A percentile compares a stretch with the other conserved stretches of the same genome.
Evolutionary conservation across 2,888 invertebrate genomes (phyloP).

Genomic region (Strigamia maritima): DNA sequence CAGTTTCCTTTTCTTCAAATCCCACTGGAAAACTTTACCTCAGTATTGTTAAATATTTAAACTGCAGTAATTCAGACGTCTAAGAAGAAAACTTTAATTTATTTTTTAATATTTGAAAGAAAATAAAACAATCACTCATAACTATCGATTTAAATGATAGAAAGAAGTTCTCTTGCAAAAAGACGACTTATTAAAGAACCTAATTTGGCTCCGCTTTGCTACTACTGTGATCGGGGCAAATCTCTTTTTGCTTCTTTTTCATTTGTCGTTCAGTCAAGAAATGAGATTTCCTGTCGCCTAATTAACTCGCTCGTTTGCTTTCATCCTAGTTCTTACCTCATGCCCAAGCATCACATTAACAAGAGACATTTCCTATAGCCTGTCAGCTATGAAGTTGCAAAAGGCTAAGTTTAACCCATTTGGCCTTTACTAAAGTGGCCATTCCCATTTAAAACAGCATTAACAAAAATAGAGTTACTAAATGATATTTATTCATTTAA

Average conservation of each 20-base stretch:
- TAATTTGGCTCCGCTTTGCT: not conserved
- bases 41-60: slow-evolving; percentile 1
- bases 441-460: not conserved
- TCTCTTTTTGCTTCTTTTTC: slow-evolving; percentile 31
- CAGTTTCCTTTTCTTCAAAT: slow-evolving; percentile 2
- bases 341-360: slow-evolving; percentile 18
- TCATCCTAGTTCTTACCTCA: not conserved
- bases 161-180: slow-evolving; percentile 9
- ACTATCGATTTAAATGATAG: not conserved
- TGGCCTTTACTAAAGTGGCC: not conserved
- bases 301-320: slow-evolving; percentile 28
- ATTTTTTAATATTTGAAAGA: not conserved
- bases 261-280: slow-evolving; percentile 32
- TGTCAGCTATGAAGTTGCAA: not conserved
- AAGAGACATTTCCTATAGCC: slow-evolving; percentile 14
- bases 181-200: slow-evolving; percentile 6
- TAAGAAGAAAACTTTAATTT: not conserved
- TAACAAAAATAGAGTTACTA: not conserved
- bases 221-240: slow-evolving; percentile 17
- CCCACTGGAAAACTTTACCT: not conserved
- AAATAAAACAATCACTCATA: not conserved
- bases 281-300: slow-evolving; percentile 30
- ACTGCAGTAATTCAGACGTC: not conserved
- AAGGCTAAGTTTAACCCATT: slow-evolving; percentile 6
- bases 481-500: slow-evolving; percentile 16